Conservation (phyloP, 1,140 invertebrate genomes). For the Nephila pilipes region DNA sequence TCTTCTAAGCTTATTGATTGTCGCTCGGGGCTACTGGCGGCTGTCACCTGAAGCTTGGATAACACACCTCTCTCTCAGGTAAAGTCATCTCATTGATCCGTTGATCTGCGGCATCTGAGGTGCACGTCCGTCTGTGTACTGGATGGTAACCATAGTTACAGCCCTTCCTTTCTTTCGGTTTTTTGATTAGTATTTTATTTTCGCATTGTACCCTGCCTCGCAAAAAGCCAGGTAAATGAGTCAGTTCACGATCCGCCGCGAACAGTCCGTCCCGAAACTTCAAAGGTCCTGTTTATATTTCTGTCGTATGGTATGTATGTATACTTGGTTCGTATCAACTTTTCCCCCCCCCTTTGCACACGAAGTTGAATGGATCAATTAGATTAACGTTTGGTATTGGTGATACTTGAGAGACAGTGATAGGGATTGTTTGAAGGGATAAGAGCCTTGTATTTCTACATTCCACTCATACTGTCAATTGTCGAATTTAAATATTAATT, state of each 20-base stretch:
- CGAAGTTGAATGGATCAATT: too few species aligned
- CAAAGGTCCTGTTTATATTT: conserved; percentile 1
- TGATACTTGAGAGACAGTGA: too few species aligned
- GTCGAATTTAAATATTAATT: too few species aligned
- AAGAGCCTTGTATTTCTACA: too few species aligned
- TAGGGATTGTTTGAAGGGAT: too few species aligned
- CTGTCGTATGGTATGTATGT: background rate
- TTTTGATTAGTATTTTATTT: conserved; percentile 33
- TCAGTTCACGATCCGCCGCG: conserved; percentile 51
- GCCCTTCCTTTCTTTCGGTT: conserved; percentile 46
- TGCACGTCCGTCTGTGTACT: conserved; percentile 75
- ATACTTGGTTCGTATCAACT: too few species aligned
- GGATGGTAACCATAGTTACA: conserved; percentile 69
- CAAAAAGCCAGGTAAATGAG: conserved; percentile 41
- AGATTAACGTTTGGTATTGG: too few species aligned
- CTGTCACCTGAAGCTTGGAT: conserved; percentile 65
- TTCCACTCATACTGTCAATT: too few species aligned
- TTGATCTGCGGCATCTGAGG: conserved; percentile 74
- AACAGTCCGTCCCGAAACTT: background rate
- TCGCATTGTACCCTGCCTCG: conserved; percentile 27
- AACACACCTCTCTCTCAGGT: conserved; percentile 12
- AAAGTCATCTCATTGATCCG: conserved; percentile 74
- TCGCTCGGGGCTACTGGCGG: conserved; percentile 15
- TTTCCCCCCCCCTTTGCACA: too few species aligned
- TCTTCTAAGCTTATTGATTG: conserved; percentile 66